phyloP scores from a whole-genome alignment of 2,113 vertebrate species.

The Cyphomyrus plagiostoma region DNA sequence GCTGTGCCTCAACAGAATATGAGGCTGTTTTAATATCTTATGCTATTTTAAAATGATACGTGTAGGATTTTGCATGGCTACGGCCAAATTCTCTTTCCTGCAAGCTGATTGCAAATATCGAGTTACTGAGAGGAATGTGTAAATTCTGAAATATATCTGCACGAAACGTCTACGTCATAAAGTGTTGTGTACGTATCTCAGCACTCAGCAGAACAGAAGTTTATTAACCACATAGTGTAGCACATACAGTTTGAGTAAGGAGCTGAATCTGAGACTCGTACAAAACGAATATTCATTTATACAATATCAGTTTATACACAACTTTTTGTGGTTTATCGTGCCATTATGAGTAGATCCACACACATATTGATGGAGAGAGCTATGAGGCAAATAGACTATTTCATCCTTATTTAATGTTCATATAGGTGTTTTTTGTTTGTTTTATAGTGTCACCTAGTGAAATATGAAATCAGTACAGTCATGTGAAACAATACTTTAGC shows the following conservation, averaged over 20 bases:
- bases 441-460: background rate
- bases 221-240: background rate
- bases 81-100: too few species aligned
- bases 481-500: background rate
- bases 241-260: background rate
- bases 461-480: background rate
- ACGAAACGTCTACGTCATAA: background rate
- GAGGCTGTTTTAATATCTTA: too few species aligned
- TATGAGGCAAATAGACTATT: background rate
- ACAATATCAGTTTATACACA: too few species aligned
- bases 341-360: background rate
- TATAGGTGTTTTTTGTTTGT: background rate
- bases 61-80: too few species aligned
- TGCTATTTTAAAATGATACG: too few species aligned
- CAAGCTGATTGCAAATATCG: too few species aligned
- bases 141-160: too few species aligned
- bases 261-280: background rate
- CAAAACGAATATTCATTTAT: too few species aligned
- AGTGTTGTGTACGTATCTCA: background rate
- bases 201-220: background rate
- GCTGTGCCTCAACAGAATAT: too few species aligned
- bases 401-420: background rate
- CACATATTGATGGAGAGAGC: background rate
- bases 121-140: too few species aligned
- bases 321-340: too few species aligned